phyloP scores from a whole-genome alignment of 2,888 invertebrate species.

The Chrysolina oricalcia region DNA sequence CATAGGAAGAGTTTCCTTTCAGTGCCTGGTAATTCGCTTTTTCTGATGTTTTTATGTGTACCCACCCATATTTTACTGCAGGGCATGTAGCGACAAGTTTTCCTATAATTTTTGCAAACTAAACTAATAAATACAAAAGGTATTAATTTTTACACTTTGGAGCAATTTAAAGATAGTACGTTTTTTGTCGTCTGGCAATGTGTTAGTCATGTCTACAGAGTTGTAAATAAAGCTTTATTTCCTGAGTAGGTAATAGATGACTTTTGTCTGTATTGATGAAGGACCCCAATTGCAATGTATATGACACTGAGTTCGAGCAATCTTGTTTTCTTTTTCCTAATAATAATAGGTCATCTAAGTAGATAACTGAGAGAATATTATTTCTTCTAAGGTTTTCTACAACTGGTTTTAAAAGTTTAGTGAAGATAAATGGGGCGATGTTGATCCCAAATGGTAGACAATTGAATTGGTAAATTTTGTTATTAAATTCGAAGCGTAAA shows the following conservation, averaged over 20 bases:
- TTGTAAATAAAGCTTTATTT: conserved; percentile 10
- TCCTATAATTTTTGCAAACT: conserved; percentile 9
- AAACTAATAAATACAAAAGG: background rate
- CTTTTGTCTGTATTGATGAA: conserved; percentile 3
- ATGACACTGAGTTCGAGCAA: background rate
- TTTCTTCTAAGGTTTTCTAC: conserved; percentile 35
- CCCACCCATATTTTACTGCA: conserved; percentile 23
- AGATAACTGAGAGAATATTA: conserved; percentile 42
- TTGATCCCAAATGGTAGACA: conserved; percentile 30
- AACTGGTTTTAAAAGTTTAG: conserved; percentile 55
- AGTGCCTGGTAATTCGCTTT: conserved; percentile 1
- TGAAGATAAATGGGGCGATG: conserved; percentile 43
- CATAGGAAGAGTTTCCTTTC: background rate
- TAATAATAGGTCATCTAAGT: conserved; percentile 49
- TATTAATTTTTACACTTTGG: background rate
- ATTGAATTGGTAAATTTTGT: conserved; percentile 26
- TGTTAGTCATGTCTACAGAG: conserved; percentile 7
- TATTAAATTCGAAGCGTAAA: conserved; percentile 22
- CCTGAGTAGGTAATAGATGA: background rate
- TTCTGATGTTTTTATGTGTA: conserved; percentile 5
- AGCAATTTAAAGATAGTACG: background rate
- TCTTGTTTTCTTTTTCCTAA: conserved; percentile 12
- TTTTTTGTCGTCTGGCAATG: conserved; percentile 8
- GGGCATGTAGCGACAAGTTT: conserved; percentile 13
- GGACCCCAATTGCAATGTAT: background rate